Percentiles rank a stretch among this genome's conserved stretches.
Conservation (phyloP, 2,888 invertebrate species). For the Drosophila emarginata region DNA sequence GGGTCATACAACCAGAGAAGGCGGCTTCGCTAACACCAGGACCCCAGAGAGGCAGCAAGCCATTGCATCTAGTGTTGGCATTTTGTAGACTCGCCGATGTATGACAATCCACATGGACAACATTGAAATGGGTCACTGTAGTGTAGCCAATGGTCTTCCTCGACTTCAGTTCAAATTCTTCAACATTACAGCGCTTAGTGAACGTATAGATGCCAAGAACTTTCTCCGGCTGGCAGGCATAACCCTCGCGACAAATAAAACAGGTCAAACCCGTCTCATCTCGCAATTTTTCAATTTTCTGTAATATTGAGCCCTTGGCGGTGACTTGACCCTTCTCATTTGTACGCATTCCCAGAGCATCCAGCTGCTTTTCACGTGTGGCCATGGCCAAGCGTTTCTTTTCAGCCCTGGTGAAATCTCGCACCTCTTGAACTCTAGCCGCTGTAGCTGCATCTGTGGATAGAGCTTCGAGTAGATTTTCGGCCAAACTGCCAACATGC, state of each 20-base stretch:
- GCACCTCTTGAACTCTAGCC: slow-evolving; percentile 94
- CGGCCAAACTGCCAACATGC: slow-evolving; percentile 97
- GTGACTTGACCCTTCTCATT: slow-evolving; percentile 99
- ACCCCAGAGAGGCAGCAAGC: slow-evolving; percentile 97
- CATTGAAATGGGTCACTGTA: slow-evolving; percentile 98
- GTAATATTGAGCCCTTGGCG: slow-evolving; percentile 93
- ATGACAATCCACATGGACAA: slow-evolving; percentile 99
- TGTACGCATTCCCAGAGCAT: slow-evolving; percentile 96
- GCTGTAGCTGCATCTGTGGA: slow-evolving; percentile 91
- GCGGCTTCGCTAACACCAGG: slow-evolving; percentile 96
- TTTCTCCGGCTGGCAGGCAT: slow-evolving; percentile 96
- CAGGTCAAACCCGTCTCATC: slow-evolving; percentile 98
- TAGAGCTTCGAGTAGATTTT: slow-evolving; percentile 94
- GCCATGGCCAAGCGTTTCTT: slow-evolving; percentile 99
- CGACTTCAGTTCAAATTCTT: slow-evolving; percentile 94
- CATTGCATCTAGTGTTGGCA: slow-evolving; percentile 98
- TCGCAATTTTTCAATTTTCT: slow-evolving; percentile 96
- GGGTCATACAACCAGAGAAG: slow-evolving; percentile 95
- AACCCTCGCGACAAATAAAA: slow-evolving; percentile 98
- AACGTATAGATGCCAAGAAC: slow-evolving; percentile 98
- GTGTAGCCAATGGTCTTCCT: slow-evolving; percentile 93
- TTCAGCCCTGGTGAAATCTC: slow-evolving; percentile 96
- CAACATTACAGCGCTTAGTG: slow-evolving; percentile 96
- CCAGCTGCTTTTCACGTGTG: slow-evolving; percentile 97
- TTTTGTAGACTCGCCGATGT: slow-evolving; percentile 98